Conservation (phyloP, 2,888 invertebrate species). For the Dolichopus griseipennis region DNA sequence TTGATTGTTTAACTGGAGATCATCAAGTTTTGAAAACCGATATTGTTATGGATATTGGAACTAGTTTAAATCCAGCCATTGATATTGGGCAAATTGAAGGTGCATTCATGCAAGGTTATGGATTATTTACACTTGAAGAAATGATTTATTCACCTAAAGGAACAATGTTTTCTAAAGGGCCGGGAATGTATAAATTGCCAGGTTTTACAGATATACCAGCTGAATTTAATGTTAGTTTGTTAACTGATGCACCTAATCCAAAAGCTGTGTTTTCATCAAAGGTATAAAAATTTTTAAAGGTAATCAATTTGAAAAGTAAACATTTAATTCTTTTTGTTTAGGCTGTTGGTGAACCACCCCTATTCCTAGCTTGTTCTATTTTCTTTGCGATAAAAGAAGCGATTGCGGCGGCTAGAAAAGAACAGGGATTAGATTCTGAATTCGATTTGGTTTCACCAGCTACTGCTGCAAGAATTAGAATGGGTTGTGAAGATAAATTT, state of each 20-base stretch:
- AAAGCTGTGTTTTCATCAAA: constrained; percentile 92
- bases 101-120: constrained; percentile 89
- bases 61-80: constrained; percentile 91
- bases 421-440: constrained; percentile 52
- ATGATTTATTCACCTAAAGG: constrained; percentile 79
- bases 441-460: constrained; percentile 76
- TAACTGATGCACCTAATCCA: constrained; percentile 85
- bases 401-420: constrained; percentile 65
- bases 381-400: constrained; percentile 89
- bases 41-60: constrained; percentile 94
- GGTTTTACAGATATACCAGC: constrained; percentile 85
- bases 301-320: constrained; percentile 7
- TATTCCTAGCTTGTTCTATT: constrained; percentile 78
- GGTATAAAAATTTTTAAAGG: constrained; percentile 45
- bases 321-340: constrained; percentile 34
- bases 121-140: constrained; percentile 85
- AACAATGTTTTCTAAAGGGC: constrained; percentile 72
- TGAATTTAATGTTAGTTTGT: constrained; percentile 83
- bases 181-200: constrained; percentile 90
- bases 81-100: constrained; percentile 97
- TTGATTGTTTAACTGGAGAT: constrained; percentile 90
- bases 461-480: constrained; percentile 77
- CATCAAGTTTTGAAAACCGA: constrained; percentile 81
- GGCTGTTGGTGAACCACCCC: constrained; percentile 93
- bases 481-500: constrained; percentile 80